A percentile compares a stretch with the other conserved stretches of the same genome.
These are phyloP conservation scores for Sphaeridia pumilis DNA, from an alignment of 2,888 invertebrate genomes.

Conservation along the genomic window DNA sequence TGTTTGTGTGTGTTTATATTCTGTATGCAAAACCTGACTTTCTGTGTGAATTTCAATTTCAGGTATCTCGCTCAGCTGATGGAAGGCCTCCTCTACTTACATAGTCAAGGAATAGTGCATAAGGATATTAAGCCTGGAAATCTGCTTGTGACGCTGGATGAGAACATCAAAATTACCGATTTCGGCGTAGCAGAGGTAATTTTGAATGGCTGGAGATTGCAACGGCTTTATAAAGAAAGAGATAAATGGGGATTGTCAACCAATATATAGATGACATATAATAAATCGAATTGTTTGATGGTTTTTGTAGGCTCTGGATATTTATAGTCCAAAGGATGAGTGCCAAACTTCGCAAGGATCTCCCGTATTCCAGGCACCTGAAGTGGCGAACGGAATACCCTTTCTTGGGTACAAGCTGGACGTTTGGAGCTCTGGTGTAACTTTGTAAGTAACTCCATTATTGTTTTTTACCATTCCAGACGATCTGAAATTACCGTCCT, in stretches of 20 bases:
- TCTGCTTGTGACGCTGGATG: conserved; percentile 76
- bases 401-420: conserved; percentile 97
- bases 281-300: too few species aligned
- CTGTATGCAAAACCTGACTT: too few species aligned
- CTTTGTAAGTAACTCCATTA: conserved; percentile 77
- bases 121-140: conserved; percentile 99
- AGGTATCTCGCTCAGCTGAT: conserved; percentile 83
- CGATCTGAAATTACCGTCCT: too few species aligned
- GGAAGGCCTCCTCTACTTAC: conserved; percentile 87
- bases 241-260: too few species aligned
- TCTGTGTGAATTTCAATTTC: too few species aligned
- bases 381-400: conserved; percentile 89
- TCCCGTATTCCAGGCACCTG: conserved; percentile 98
- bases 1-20: too few species aligned
- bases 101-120: conserved; percentile 88
- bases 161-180: conserved; percentile 91
- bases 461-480: too few species aligned
- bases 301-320: conserved; percentile 67
- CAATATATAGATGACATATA: too few species aligned
- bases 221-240: too few species aligned
- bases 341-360: conserved; percentile 92
- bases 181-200: conserved; percentile 93
- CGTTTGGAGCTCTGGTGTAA: conserved; percentile 96
- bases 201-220: too few species aligned
- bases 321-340: conserved; percentile 76